Evolutionary conservation across 2,797 vertebrate genomes (phyloP), one percentile per base, ranked within the genome.

Genomic region (Heteromormyrus szaboi): DNA sequence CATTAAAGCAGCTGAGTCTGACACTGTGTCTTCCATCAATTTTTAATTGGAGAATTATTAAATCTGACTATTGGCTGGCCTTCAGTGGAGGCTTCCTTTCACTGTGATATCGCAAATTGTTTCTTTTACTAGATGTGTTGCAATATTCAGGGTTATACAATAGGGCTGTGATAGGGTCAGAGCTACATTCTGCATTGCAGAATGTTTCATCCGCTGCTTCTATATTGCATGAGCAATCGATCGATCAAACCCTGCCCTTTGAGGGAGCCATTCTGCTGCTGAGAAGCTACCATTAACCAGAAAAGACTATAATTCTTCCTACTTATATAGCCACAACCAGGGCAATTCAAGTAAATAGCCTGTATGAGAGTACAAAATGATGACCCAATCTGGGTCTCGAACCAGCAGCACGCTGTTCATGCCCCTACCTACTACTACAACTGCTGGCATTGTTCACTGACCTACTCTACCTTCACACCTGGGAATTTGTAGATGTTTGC

Each of bases 21-120:
- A 83, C 79, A 83, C 37, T 33, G 29, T 6, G 44, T 25, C 81
- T 84, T 25, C 44, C 48, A 84, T 84, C n/a, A 84, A 86, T 54
- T 86, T 54, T 86, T 86, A 54, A 56, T 86, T 25, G 22, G 14
- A n/a, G 85, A 86, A 59, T 41, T 37, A 37, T 86, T 86, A 86
- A 86, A 53, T 86, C 25, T 86, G 25, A 29, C 53, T 59, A 33
- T 56, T 86, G 25, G 29, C 33, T 12, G 29, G 29, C 53, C 29
- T 54, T 50, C 53, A 59, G 85, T 44, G 37, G 33, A 86, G n/a
- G 29, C 29, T 56, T 56, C 29, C 29, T 86, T 56, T 86, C 85
- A 86, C 33, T 59, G 25, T 5, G 51, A 59, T n/a, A 59, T 86
- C 2, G 25, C 50, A 59, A 54, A 51, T 51, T 84, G 81, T 84